phyloP scores from a whole-genome alignment of 2,888 invertebrate genomes.

The Polietes domitor region DNA sequence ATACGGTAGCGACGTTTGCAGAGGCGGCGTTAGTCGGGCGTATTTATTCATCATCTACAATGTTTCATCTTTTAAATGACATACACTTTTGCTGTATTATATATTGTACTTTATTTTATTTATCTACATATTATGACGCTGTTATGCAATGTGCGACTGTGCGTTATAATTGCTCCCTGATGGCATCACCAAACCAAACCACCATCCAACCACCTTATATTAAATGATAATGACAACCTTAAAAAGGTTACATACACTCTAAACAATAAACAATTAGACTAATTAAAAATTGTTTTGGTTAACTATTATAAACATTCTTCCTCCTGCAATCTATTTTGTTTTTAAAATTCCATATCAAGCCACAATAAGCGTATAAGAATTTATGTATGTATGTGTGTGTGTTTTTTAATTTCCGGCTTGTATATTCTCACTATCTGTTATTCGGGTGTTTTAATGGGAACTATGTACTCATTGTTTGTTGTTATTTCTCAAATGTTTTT shows the following conservation, averaged over 20 bases:
- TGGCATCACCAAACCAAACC: conserved; percentile 36
- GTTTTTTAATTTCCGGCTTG: conserved; percentile 6
- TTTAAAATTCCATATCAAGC: conserved; percentile 36
- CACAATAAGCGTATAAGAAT: neutral
- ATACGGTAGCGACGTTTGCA: conserved; percentile 75
- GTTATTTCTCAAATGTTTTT: conserved; percentile 38
- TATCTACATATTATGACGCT: conserved; percentile 55
- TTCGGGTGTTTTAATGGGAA: neutral
- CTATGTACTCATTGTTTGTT: conserved; percentile 31
- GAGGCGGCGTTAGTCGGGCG: conserved; percentile 76
- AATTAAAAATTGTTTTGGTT: conserved; percentile 31
- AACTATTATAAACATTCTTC: conserved; percentile 22
- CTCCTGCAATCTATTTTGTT: conserved; percentile 15
- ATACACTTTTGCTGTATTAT: conserved; percentile 43
- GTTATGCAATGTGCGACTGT: no score
- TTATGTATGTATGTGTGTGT: neutral
- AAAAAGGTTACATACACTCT: conserved; percentile 37
- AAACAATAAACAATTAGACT: conserved; percentile 22
- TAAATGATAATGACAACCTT: conserved; percentile 43
- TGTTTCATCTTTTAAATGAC: conserved; percentile 61
- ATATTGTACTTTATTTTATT: conserved; percentile 56
- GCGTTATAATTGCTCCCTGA: conserved; percentile 54
- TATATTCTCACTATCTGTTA: neutral
- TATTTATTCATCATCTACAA: conserved; percentile 69
- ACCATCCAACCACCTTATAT: conserved; percentile 17